Evolutionary conservation across 2,888 invertebrate genomes (phyloP), one percentile per base, ranked within the genome.

Genomic region (Tortricodes alternella): DNA sequence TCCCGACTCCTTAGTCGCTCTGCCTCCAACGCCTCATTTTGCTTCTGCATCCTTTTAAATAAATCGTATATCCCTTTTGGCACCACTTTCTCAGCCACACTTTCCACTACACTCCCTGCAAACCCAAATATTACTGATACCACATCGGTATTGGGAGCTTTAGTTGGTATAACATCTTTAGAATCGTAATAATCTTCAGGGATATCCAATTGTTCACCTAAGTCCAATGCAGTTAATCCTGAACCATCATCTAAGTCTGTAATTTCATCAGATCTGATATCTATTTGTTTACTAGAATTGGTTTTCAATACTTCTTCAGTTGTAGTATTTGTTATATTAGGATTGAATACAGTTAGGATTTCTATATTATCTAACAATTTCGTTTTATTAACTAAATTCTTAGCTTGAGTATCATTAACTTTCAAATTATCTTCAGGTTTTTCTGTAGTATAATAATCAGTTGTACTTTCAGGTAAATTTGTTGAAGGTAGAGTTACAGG

Each of bases 181-280:
- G 78, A 64, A 58, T 90, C 90, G 44, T 90, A 90, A 56, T 89
- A 90, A 72, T 90, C 90, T 64, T 90, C 90, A 9, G 89, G 85
- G 0, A 88, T 80, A 2, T 86, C 82, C 3, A 67, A 64, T 18
- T 71, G 62, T 1, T 79, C 80, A 61, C 83, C 84, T 57, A 80
- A 68, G 46, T 90, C 89, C 32, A 86, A 56, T 63, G 83, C 87
- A 60, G 87, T 84, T 34, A 82, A 88, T 21, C 86, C 68, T 43
- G 85, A 82, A 1, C 85, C 75, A 11, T 85, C 76, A 11, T 65
- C 64, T 2, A 62, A 58, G 39, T 80, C 80, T 48, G 66, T 59
- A 50, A 68, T 73, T 9, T 72, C 68, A 19, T 63, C 61, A 9
- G 61, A 61, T 44, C 59, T 49, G 1, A 59, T 64, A 29, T 69